Evolutionary conservation across 2,797 vertebrate genomes (phyloP).

Genomic region (Crocodylus rhombifer): DNA sequence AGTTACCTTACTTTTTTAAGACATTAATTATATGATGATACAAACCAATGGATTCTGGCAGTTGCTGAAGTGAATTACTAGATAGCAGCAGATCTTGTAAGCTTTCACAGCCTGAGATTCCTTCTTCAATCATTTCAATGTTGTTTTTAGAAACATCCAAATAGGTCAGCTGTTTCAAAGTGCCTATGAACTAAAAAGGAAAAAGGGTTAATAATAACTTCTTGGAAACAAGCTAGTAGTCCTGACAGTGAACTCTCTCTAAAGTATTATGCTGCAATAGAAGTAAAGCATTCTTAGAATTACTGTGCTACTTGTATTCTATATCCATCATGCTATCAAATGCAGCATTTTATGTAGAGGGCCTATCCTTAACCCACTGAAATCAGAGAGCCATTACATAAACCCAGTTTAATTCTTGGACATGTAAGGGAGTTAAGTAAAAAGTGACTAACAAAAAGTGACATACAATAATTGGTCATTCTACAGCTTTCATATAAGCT

Average conservation of each 20-base stretch:
- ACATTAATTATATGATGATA: slow-evolving; percentile 60
- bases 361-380: too few relatives aligned
- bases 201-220: neutral
- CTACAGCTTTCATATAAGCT: neutral
- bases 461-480: neutral
- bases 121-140: slow-evolving; percentile 95
- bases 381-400: neutral
- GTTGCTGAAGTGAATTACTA: slow-evolving; percentile 94
- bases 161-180: slow-evolving; percentile 93
- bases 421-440: neutral
- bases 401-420: neutral
- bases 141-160: slow-evolving; percentile 98
- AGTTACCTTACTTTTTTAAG: neutral
- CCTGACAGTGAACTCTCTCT: neutral
- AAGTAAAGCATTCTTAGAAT: neutral
- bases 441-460: neutral
- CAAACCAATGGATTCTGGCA: slow-evolving; percentile 94
- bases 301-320: neutral
- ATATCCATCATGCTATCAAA: neutral
- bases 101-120: slow-evolving; percentile 94
- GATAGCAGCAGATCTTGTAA: slow-evolving; percentile 95
- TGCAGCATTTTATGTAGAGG: neutral
- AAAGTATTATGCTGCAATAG: neutral
- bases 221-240: neutral
- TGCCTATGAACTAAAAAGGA: slow-evolving; percentile 90